Percentiles rank a stretch among this genome's conserved stretches.
phyloP scores from a whole-genome alignment of 2,797 vertebrate species.

The Darevskia mixta region DNA sequence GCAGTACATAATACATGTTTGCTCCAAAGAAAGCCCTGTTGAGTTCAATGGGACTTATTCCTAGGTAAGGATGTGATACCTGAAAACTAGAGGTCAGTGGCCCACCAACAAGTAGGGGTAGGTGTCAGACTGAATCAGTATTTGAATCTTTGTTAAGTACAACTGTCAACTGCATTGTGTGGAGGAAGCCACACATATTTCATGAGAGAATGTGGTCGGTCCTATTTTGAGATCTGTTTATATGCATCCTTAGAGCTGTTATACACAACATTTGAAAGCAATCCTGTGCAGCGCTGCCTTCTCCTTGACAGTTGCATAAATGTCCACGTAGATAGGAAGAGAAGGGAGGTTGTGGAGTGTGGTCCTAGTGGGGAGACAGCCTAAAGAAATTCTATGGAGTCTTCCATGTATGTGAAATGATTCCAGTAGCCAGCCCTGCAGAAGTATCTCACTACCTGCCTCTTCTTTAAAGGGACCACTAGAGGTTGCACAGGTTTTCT shows the following conservation, averaged over 20 bases:
- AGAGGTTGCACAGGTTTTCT: conserved; percentile 98
- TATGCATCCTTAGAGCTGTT: not conserved
- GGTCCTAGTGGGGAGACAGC: not conserved
- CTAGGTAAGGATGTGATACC: not conserved
- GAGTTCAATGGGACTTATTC: not conserved
- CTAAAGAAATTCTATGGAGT: conserved; percentile 28
- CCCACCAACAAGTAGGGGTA: not conserved
- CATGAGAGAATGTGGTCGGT: too few species aligned
- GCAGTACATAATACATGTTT: not conserved
- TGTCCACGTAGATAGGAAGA: not conserved
- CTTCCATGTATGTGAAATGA: conserved; percentile 2
- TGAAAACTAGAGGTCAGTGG: not conserved
- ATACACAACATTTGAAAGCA: not conserved
- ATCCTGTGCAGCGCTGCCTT: not conserved
- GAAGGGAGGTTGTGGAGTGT: not conserved
- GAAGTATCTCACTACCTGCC: conserved; percentile 38
- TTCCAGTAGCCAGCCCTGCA: not conserved
- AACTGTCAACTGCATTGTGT: not conserved
- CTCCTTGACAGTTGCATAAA: not conserved
- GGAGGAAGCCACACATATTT: not conserved
- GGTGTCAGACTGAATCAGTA: not conserved
- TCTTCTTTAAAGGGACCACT: conserved; percentile 89
- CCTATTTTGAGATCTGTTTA: not conserved
- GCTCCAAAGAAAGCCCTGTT: not conserved
- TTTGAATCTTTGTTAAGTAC: not conserved